A percentile compares a stretch with the other conserved stretches of the same genome.
Evolutionary conservation across 2,797 vertebrate species (phyloP).

Genomic region (Setipinna tenuifilis): DNA sequence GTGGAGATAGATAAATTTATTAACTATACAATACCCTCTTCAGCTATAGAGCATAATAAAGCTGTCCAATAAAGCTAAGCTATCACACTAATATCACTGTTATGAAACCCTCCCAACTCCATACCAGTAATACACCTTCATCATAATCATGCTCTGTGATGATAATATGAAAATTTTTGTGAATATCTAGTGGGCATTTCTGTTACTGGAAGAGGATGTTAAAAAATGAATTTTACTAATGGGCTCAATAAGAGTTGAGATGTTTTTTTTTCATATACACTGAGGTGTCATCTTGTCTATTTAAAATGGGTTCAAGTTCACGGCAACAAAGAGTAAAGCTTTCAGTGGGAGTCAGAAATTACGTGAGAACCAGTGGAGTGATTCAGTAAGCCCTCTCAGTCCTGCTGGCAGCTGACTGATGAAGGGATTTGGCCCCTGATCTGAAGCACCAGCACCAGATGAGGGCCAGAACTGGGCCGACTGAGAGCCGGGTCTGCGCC

Average conservation of each 20-base stretch:
- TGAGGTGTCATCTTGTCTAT: not conserved
- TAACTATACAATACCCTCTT: not conserved
- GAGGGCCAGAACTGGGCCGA: not conserved
- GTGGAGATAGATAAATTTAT: not conserved
- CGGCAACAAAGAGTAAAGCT: not conserved
- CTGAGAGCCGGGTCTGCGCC: not conserved
- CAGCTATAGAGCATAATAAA: not conserved
- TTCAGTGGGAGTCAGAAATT: slow-evolving; percentile 19
- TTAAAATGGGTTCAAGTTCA: not conserved
- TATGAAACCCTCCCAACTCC: not conserved
- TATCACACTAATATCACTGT: not conserved
- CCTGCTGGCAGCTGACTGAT: slow-evolving; percentile 22
- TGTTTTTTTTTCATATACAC: not conserved
- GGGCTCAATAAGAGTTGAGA: not conserved
- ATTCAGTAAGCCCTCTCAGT: slow-evolving; percentile 47
- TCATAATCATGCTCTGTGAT: not conserved
- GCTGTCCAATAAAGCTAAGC: not conserved
- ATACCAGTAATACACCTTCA: not conserved
- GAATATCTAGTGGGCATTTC: not conserved
- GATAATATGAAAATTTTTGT: not conserved
- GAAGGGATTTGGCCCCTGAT: slow-evolving; percentile 35
- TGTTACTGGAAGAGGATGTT: not conserved
- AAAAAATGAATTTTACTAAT: not conserved
- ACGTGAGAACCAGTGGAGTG: slow-evolving; percentile 47
- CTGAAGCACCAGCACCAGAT: slow-evolving; percentile 39